These are phyloP conservation scores for Pachypanchax playfairii DNA, from an alignment of 2,113 vertebrate genomes.

Conservation along the genomic window DNA sequence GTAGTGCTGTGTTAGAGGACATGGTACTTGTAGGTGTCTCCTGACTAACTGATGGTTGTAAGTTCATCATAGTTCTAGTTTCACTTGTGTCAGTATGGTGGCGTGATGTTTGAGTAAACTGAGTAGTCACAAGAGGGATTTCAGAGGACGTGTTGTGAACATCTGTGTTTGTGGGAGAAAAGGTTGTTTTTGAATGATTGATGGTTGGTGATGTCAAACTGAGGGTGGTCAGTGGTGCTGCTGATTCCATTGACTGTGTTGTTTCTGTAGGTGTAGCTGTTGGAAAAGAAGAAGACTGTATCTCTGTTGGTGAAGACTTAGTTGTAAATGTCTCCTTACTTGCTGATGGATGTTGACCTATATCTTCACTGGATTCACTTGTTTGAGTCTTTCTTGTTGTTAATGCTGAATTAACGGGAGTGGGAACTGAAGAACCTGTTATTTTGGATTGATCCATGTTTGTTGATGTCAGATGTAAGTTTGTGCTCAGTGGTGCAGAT, in stretches of 20 bases:
- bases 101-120: neutral
- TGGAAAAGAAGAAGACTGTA: no score
- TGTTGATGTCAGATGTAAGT: no score
- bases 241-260: neutral
- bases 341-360: no score
- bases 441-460: no score
- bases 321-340: neutral
- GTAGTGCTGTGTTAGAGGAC: neutral
- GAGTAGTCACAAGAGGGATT: neutral
- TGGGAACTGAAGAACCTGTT: neutral
- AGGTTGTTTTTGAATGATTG: neutral
- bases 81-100: neutral
- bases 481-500: neutral
- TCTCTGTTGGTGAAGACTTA: no score
- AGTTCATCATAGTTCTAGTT: neutral
- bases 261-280: fast-evolving
- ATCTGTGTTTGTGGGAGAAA: neutral
- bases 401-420: no score
- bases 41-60: fast-evolving
- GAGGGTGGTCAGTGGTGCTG: no score
- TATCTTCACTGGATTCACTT: neutral
- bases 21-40: neutral
- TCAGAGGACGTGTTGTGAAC: neutral
- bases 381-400: no score
- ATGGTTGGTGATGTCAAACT: no score